These are phyloP conservation scores for Psittacara wagleri DNA, from an alignment of 2,113 vertebrate genomes.

Conservation along the genomic window DNA sequence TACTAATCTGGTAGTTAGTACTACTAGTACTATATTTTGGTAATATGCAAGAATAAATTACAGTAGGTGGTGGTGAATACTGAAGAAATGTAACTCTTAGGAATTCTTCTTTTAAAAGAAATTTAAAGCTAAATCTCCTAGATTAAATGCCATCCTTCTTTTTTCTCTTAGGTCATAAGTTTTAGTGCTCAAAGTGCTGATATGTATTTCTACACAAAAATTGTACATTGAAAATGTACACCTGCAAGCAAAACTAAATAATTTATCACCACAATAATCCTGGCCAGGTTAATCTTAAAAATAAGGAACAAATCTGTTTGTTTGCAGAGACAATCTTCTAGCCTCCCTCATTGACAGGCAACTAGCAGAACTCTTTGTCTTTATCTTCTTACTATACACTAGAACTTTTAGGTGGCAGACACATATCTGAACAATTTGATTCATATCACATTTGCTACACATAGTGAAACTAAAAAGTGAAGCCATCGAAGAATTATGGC, in stretches of 20 bases:
- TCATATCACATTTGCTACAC: neutral
- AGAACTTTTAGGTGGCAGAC: neutral
- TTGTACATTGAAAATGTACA: neutral
- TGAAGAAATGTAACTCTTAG: neutral
- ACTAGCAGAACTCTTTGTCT: neutral
- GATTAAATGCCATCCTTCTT: neutral
- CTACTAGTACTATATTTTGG: neutral
- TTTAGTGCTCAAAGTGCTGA: neutral
- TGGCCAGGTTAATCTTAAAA: neutral
- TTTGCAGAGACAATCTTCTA: neutral
- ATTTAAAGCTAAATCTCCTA: neutral
- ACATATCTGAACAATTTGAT: neutral
- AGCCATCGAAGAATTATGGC: neutral
- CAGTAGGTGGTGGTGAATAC: neutral
- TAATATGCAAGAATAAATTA: neutral
- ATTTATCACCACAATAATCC: neutral
- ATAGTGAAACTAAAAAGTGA: neutral
- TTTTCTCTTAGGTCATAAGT: neutral
- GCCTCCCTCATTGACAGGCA: neutral
- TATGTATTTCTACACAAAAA: neutral
- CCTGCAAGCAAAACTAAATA: neutral
- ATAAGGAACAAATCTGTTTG: neutral
- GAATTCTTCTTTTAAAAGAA: neutral
- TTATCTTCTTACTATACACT: neutral
- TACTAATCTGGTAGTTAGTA: neutral